Evolutionary conservation across 2,113 vertebrate genomes (phyloP), one percentile per base, ranked within the genome.

Genomic region (Silurus glanis): DNA sequence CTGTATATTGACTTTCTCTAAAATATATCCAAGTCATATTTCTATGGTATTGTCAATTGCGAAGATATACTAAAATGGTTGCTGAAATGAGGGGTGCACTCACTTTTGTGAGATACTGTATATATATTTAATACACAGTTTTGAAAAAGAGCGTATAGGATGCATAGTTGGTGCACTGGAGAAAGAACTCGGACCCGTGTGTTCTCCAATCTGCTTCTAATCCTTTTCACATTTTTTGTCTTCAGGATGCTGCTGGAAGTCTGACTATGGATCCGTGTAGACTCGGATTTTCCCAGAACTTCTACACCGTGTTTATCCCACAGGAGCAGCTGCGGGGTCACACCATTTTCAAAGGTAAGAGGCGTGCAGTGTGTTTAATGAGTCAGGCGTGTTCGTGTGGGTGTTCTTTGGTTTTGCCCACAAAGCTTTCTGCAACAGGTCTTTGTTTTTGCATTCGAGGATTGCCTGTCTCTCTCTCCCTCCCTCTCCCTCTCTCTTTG

Each of bases 201-300:
- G 6, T 23, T 28, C 13, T 56, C 5, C 21, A 75, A 75, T 75
- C 72, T 53, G 19, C 17, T 78, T 79, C n/a, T 58, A 19, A 28
- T 58, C 58, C 1, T 37, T 58, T 25, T 58, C 3, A 79, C 23
- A 8, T 16, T 49, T 45, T 90, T 83, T 78, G 7, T 86, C 84
- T 90, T 58, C 92, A 96, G 95, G 94, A 92, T 91, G 92, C 89
- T 90, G 92, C 91, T 92, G 89, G 89, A 89, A 92, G 91, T 91
- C 89, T 89, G 79, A 89, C 91, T 72, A 93, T 90, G 84, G 69
- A 92, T 80, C 90, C 89, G 1, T 95, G 95, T 90, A 90, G 92
- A 91, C 93, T 94, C 47, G 95, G 95, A 89, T 96, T 96, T 93
- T 94, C 95, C 91, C 93, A 94, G 91, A 94, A 92, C 92, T 95